These are phyloP conservation scores for Drosophila ananassae DNA, from an alignment of 1,140 invertebrate species.

Conservation along the genomic window DNA sequence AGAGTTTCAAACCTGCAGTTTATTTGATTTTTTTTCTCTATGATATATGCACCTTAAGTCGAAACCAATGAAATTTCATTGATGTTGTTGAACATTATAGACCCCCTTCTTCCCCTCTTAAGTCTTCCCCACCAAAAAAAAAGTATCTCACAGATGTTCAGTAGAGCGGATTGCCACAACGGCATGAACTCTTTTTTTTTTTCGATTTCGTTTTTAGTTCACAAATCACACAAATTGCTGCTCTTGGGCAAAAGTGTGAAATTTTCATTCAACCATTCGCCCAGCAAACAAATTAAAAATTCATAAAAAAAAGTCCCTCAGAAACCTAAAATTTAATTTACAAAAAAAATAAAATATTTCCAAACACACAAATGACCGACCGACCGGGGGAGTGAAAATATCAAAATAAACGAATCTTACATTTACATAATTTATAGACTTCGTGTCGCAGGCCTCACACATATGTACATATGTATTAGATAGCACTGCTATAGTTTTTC, in stretches of 20 bases:
- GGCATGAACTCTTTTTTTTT: background rate
- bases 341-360: conserved; percentile 40
- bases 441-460: conserved; percentile 34
- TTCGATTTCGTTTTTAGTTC: conserved; percentile 30
- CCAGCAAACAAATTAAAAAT: conserved; percentile 70
- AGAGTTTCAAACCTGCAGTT: no score
- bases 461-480: conserved; percentile 56
- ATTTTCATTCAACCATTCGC: conserved; percentile 51
- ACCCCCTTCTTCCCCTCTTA: background rate
- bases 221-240: conserved; percentile 67
- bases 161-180: background rate
- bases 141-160: conserved; percentile 1
- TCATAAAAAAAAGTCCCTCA: conserved; percentile 68
- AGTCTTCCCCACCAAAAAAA: background rate
- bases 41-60: conserved; percentile 5
- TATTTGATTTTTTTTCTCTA: no score
- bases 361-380: conserved; percentile 9
- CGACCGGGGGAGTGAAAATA: background rate
- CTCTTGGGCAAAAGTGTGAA: conserved; percentile 49
- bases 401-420: conserved; percentile 52
- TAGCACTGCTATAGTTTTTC: conserved; percentile 50
- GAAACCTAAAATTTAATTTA: conserved; percentile 58
- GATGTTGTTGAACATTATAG: background rate
- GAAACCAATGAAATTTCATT: conserved; percentile 22
- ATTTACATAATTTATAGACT: conserved; percentile 77